Conservation (phyloP, 2,797 vertebrate genomes). For the Menidia menidia region DNA sequence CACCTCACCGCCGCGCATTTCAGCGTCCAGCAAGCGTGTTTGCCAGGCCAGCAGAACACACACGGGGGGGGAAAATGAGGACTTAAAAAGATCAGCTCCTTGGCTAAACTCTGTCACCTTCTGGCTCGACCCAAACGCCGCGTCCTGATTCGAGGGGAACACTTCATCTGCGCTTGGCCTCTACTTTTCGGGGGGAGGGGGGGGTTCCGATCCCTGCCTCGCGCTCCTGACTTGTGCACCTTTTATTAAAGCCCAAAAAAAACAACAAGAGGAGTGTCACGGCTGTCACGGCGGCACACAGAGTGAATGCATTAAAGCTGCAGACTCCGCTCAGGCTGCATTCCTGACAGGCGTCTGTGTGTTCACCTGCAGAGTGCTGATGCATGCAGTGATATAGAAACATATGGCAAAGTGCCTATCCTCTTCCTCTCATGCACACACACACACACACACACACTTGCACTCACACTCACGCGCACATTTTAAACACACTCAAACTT, state of each 20-base stretch:
- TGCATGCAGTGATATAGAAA: conserved; percentile 55
- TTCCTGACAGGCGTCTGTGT: conserved; percentile 35
- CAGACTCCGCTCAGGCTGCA: conserved; percentile 24
- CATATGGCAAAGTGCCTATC: conserved; percentile 57
- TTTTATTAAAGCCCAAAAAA: conserved; percentile 53
- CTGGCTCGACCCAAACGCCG: conserved; percentile 32
- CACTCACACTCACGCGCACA: conserved; percentile 25
- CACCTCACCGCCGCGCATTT: conserved; percentile 41
- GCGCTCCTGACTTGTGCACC: conserved; percentile 37
- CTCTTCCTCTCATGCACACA: conserved; percentile 8
- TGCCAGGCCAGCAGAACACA: conserved; percentile 19
- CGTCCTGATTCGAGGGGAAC: conserved; percentile 31
- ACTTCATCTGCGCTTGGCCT: conserved; percentile 51
- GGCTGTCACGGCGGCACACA: conserved; percentile 35
- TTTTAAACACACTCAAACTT: neutral
- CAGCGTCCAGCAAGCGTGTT: conserved; percentile 19
- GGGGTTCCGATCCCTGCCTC: conserved; percentile 45
- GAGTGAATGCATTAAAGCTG: conserved; percentile 44
- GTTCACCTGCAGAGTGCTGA: conserved; percentile 64
- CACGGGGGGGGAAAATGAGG: neutral
- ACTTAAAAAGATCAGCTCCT: conserved; percentile 34
- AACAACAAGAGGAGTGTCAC: conserved; percentile 26
- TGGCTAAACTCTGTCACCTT: conserved; percentile 43
- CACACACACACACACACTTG: conserved; percentile 25
- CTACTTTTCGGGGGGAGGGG: conserved; percentile 20